Evolutionary conservation across 2,797 vertebrate species (phyloP).

Genomic region (Corythornis leucogaster): DNA sequence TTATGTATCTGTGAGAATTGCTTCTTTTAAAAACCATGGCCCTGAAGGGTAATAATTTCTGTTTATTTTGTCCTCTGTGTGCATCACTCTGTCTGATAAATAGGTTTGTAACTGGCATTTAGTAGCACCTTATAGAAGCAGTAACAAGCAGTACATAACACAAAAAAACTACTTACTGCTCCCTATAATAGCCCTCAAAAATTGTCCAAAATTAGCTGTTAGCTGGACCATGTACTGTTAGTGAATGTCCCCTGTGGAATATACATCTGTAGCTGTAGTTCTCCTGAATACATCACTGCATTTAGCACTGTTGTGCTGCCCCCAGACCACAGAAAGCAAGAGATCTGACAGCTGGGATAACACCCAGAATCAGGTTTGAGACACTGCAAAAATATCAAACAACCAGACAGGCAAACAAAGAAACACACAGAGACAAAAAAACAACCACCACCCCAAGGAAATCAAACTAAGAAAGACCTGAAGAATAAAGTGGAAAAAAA

Average conservation of each 20-base stretch:
- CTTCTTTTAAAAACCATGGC: conserved; percentile 25
- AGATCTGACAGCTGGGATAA: not conserved
- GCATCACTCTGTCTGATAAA: not conserved
- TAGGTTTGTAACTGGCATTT: conserved; percentile 4
- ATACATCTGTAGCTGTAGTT: not conserved
- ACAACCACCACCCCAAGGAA: not conserved
- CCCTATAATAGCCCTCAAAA: not conserved
- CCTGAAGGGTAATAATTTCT: conserved; percentile 23
- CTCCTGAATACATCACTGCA: not conserved
- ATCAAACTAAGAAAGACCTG: not conserved
- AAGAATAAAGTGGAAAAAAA: not conserved
- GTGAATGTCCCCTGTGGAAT: not conserved
- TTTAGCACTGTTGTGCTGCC: not conserved
- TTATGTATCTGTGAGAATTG: conserved; percentile 39
- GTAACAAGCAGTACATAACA: not conserved
- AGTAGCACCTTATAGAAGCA: not conserved
- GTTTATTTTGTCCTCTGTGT: conserved; percentile 1
- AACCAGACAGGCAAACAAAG: not conserved
- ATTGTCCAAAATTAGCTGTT: not conserved
- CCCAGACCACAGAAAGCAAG: not conserved
- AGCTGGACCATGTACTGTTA: not conserved
- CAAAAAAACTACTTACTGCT: not conserved
- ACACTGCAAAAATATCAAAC: not conserved
- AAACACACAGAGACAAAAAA: not conserved
- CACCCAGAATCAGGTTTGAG: not conserved